Conservation (phyloP, 2,888 invertebrate genomes). For the Protophormia terraenovae region DNA sequence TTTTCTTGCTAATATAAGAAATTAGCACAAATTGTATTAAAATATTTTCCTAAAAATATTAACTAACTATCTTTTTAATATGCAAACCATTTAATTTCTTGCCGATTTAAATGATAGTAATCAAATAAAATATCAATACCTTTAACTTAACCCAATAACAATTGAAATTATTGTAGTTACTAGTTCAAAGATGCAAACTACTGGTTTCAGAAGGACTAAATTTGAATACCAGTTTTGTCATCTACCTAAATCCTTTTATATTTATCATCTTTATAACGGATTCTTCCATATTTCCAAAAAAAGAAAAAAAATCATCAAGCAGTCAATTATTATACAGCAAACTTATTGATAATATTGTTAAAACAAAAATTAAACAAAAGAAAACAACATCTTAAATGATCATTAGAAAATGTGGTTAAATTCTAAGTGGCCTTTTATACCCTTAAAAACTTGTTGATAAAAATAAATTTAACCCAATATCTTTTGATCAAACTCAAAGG, state of each 20-base stretch:
- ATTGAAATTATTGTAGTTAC: background rate
- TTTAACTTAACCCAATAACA: background rate
- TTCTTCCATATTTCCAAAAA: slow-evolving; percentile 46
- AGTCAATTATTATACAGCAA: slow-evolving; percentile 25
- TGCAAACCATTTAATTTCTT: no score
- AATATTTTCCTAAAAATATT: no score
- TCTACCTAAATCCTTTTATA: slow-evolving; percentile 7
- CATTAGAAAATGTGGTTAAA: background rate
- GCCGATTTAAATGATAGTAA: no score
- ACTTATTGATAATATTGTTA: slow-evolving; percentile 3
- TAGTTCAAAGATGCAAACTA: background rate
- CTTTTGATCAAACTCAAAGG: background rate
- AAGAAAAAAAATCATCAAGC: slow-evolving; percentile 3
- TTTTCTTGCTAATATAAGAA: no score
- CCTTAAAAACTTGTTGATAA: slow-evolving; percentile 19
- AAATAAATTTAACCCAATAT: background rate
- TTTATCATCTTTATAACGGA: slow-evolving; percentile 40
- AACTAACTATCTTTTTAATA: no score
- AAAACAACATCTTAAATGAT: background rate
- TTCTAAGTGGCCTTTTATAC: slow-evolving; percentile 22
- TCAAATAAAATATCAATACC: no score
- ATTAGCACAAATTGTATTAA: no score
- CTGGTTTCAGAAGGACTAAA: slow-evolving; percentile 45
- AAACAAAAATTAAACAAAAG: slow-evolving; percentile 3
- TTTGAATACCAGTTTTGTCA: slow-evolving; percentile 13